phyloP scores from a whole-genome alignment of 2,113 vertebrate genomes.

The Eubucco bourcierii region DNA sequence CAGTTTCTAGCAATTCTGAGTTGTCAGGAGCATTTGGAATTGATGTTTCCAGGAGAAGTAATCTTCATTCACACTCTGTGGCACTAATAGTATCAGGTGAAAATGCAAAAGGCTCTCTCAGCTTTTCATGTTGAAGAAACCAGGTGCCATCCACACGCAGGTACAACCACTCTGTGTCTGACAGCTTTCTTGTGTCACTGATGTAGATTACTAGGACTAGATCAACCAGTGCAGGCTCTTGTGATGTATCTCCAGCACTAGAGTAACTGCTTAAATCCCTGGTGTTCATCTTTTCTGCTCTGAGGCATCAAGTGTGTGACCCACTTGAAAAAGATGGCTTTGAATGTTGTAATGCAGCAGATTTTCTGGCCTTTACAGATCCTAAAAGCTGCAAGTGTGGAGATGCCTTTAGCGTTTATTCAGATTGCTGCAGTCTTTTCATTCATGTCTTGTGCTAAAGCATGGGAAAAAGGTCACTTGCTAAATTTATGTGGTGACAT shows the following conservation, averaged over 20 bases:
- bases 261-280: not conserved
- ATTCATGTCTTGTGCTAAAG: not conserved
- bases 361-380: not conserved
- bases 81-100: not conserved
- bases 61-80: not conserved
- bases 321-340: not conserved
- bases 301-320: not conserved
- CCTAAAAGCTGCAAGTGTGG: not conserved
- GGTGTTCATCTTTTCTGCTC: not conserved
- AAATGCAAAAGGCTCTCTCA: not conserved
- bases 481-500: not conserved
- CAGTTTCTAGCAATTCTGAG: not conserved
- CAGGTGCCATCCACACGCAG: accelerated
- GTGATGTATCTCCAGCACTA: not conserved
- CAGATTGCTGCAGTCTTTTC: not conserved
- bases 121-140: not conserved
- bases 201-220: not conserved
- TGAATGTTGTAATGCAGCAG: not conserved
- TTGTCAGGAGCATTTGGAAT: not conserved
- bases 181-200: not conserved
- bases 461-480: not conserved
- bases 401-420: not conserved
- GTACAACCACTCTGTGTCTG: not conserved
- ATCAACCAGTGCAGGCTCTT: not conserved
- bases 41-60: not conserved